Conservation (phyloP, 2,888 invertebrate genomes). For the Cosmia pyralina region DNA sequence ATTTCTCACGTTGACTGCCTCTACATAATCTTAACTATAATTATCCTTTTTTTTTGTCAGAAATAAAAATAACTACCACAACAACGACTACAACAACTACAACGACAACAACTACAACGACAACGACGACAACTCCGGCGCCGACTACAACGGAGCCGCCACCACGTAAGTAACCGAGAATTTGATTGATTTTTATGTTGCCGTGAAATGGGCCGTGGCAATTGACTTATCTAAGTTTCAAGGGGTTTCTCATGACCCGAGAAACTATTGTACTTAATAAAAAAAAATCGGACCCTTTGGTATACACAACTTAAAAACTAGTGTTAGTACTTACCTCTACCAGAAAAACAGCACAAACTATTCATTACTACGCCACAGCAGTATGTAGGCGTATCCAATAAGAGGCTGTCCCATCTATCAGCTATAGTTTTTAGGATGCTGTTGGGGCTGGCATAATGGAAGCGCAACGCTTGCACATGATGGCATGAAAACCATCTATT, state of each 20-base stretch:
- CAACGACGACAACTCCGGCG: conserved; percentile 80
- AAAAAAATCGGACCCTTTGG: too few relatives aligned
- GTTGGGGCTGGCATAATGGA: too few relatives aligned
- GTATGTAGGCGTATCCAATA: too few relatives aligned
- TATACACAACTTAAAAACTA: too few relatives aligned
- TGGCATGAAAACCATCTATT: too few relatives aligned
- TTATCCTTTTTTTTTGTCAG: conserved; percentile 67
- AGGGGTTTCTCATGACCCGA: background rate
- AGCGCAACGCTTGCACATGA: too few relatives aligned
- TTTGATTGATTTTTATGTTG: background rate
- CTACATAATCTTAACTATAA: background rate
- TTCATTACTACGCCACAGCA: too few relatives aligned
- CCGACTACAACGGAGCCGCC: conserved; percentile 82
- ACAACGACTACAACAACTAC: conserved; percentile 85
- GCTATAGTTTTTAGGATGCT: too few relatives aligned
- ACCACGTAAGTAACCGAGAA: conserved; percentile 76
- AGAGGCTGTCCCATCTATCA: too few relatives aligned
- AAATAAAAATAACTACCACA: conserved; percentile 87
- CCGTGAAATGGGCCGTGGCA: background rate
- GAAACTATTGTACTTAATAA: background rate
- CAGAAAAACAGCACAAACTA: too few relatives aligned
- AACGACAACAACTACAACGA: conserved; percentile 83
- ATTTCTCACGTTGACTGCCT: background rate
- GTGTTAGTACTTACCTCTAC: too few relatives aligned
- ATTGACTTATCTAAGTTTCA: background rate